Conservation (phyloP, 64 coral and sea anemone species). For the Pocillopora damicornis region DNA sequence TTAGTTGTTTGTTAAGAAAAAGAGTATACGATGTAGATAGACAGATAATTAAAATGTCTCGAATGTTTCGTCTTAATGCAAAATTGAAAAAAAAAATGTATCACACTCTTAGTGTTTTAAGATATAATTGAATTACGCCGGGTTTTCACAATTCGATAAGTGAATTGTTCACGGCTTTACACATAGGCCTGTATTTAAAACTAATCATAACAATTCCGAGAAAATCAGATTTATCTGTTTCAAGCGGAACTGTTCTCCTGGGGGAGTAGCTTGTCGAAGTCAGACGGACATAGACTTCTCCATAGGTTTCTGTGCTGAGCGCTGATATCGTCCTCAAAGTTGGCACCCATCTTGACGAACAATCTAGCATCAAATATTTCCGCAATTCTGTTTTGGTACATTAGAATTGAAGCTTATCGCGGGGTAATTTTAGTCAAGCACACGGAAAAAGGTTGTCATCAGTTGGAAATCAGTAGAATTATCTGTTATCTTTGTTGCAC, state of each 20-base stretch:
- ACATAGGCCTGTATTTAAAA: not conserved
- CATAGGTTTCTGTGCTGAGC: too few relatives aligned
- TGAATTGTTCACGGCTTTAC: not conserved
- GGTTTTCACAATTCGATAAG: not conserved
- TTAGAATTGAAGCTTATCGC: too few relatives aligned
- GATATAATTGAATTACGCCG: too few relatives aligned
- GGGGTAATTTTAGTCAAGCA: not conserved
- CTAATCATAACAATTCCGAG: not conserved
- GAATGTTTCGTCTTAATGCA: not conserved
- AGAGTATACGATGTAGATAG: not conserved
- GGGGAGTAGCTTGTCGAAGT: not conserved
- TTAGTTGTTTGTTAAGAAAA: not conserved
- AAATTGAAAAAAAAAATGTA: not conserved
- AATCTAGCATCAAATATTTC: too few relatives aligned
- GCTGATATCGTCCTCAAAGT: too few relatives aligned
- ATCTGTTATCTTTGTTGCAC: not conserved
- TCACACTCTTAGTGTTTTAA: not conserved
- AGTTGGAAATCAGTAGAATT: not conserved
- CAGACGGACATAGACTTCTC: too few relatives aligned
- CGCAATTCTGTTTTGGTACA: too few relatives aligned
- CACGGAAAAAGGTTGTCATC: not conserved
- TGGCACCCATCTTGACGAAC: too few relatives aligned
- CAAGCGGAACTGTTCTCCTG: not conserved
- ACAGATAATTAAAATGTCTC: not conserved
- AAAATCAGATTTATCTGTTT: not conserved